Conservation (phyloP, 2,113 vertebrate genomes). For the Notarius lentiginosus region DNA sequence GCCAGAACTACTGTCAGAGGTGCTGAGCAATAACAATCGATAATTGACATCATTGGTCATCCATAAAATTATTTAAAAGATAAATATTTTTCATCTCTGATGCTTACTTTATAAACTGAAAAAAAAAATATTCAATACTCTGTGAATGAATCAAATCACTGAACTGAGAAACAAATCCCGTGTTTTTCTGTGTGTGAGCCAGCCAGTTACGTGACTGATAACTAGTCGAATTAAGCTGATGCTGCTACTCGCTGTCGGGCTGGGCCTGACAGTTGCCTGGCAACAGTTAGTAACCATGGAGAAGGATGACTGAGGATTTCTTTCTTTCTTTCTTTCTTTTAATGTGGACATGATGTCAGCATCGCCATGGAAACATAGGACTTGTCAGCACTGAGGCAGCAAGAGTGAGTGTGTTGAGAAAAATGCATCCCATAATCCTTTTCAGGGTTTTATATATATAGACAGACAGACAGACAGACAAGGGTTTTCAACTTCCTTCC, state of each 20-base stretch:
- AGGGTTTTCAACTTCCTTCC: background rate
- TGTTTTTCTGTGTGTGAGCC: background rate
- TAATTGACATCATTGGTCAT: no score
- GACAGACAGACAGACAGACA: background rate
- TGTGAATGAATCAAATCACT: no score
- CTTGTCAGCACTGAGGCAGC: constrained; percentile 56
- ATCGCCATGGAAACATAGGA: constrained; percentile 78
- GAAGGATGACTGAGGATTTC: constrained; percentile 60
- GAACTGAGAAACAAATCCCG: no score
- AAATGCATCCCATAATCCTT: constrained; percentile 42
- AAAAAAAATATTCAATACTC: no score
- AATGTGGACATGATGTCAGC: constrained; percentile 70
- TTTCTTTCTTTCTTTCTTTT: constrained; percentile 18
- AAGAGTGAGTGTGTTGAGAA: constrained; percentile 16
- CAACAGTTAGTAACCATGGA: constrained; percentile 70
- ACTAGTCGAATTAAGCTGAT: constrained; percentile 43
- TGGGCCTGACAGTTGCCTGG: constrained; percentile 72
- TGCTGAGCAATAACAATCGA: no score
- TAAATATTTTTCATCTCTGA: no score
- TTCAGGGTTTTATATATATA: background rate
- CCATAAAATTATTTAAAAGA: no score
- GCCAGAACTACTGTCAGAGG: no score
- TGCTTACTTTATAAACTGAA: no score
- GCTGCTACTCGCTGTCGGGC: constrained; percentile 64
- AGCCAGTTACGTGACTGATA: constrained; percentile 14